A percentile compares a stretch with the other conserved stretches of the same genome.
Conservation (phyloP, 2,113 vertebrate genomes). For the Tylochromis polylepis region DNA sequence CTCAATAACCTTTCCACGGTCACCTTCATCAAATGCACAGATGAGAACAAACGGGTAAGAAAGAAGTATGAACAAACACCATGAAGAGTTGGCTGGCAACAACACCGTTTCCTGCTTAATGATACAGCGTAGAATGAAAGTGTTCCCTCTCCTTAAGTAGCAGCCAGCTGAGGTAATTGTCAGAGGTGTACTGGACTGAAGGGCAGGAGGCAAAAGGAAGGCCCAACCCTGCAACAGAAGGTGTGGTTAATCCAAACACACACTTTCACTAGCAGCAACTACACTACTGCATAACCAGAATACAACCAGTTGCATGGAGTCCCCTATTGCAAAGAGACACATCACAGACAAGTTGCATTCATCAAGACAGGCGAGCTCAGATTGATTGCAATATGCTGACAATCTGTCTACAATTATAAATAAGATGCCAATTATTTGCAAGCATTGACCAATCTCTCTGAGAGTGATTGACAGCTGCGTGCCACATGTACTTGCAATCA, state of each 20-base stretch:
- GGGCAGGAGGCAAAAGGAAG: not conserved
- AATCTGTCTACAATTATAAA: not conserved
- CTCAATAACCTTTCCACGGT: not conserved
- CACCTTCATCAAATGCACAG: not conserved
- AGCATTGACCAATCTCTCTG: not conserved
- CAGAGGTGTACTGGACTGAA: not conserved
- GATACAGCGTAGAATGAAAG: not conserved
- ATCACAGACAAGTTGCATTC: not conserved
- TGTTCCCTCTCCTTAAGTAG: not conserved
- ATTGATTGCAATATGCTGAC: not conserved
- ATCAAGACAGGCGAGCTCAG: not conserved
- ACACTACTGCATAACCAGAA: not conserved
- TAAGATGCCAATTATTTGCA: not conserved
- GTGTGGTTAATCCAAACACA: not conserved
- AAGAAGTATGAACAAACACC: not conserved
- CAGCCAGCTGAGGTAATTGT: not conserved
- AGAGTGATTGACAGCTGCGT: not conserved
- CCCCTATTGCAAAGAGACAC: not conserved
- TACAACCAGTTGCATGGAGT: not conserved
- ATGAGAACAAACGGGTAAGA: not conserved
- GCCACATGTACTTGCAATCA: not conserved
- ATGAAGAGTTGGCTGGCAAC: not conserved
- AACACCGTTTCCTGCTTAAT: not conserved
- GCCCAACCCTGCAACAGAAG: not conserved
- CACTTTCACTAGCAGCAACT: not conserved